Evolutionary conservation across 2,888 invertebrate species (phyloP), one percentile per base, ranked within the genome.

Genomic region (Plebejus argus): DNA sequence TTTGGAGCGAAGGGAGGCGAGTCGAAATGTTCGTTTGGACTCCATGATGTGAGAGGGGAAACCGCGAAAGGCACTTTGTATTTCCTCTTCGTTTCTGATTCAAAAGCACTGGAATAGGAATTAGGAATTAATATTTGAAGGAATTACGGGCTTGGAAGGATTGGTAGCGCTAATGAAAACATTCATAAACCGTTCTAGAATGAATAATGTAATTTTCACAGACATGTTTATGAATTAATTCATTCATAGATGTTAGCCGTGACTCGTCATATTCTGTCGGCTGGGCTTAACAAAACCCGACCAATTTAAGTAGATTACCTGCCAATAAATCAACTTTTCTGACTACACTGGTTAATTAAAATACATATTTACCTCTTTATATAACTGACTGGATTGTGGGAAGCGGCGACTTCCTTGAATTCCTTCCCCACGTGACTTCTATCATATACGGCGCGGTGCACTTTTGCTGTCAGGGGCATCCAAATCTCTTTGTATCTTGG

Each of bases 401-500:
- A 87, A 56, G 92, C 89, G 1, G 92, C 90, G 0, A 92, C 92
- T 82, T 91, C 93, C 35, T 91, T 91, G 77, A 81, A 91, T 79
- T 93, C 93, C 78, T 91, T 93, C 83, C 90, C 90, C 12, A 94
- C 89, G 76, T 91, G 89, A 45, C 90, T 90, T 79, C 90, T 87
- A 77, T 94, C 94, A 77, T 89, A 93, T 0, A 94, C 89, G 1
- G 83, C 83, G 84, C 89, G 86, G 76, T 90, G 89, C 0, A 86
- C 85, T 82, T 86, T 91, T 0, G 88, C 84, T 2, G 85, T 88
- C 20, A 90, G 81, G 1, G 94, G 94, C 92, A 91, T 91, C 93
- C 93, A 94, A 80, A 93, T 88, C 82, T 92, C 90, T 79, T 90
- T 91, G 79, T 87, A 86, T 28, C 87, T 85, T 4, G 93, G 93